A percentile compares a stretch with the other conserved stretches of the same genome.
These are phyloP conservation scores for Hemicrepidius hirtus DNA, from an alignment of 2,888 invertebrate species.

Conservation along the genomic window DNA sequence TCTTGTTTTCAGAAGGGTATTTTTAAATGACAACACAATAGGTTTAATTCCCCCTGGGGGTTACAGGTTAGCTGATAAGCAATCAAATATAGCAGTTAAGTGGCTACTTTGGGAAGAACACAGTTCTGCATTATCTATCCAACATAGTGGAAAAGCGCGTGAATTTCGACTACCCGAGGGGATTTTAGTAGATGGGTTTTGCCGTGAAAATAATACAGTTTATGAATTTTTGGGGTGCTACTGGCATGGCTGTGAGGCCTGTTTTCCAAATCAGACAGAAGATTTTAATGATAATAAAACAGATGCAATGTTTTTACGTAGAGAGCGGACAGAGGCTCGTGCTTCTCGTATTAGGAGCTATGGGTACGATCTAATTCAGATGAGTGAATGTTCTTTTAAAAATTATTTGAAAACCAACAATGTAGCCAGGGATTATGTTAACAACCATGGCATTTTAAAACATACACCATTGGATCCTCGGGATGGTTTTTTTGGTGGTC, in stretches of 20 bases:
- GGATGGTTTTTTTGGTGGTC: no score
- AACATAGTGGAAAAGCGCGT: not conserved
- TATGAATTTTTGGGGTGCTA: slow-evolving; percentile 2
- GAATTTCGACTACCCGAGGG: not conserved
- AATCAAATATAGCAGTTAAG: not conserved
- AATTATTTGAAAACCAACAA: no score
- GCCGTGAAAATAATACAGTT: not conserved
- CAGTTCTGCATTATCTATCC: not conserved
- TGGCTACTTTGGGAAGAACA: slow-evolving; percentile 10
- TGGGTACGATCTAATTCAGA: no score
- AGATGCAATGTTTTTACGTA: not conserved
- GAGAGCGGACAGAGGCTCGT: not conserved
- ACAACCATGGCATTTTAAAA: no score
- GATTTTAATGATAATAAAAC: not conserved
- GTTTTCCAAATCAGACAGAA: not conserved
- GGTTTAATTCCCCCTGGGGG: slow-evolving; percentile 2
- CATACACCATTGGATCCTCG: no score
- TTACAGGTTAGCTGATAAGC: slow-evolving; percentile 2
- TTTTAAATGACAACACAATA: not conserved
- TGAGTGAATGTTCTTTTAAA: not conserved
- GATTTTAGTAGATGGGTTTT: not conserved
- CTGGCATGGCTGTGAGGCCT: not conserved
- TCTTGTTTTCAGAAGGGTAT: not conserved
- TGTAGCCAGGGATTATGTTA: no score
- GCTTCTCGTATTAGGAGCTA: not conserved